A percentile compares a stretch with the other conserved stretches of the same genome.
These are phyloP conservation scores for Sphecodes monilicornis DNA, from an alignment of 2,888 invertebrate genomes.

Conservation along the genomic window DNA sequence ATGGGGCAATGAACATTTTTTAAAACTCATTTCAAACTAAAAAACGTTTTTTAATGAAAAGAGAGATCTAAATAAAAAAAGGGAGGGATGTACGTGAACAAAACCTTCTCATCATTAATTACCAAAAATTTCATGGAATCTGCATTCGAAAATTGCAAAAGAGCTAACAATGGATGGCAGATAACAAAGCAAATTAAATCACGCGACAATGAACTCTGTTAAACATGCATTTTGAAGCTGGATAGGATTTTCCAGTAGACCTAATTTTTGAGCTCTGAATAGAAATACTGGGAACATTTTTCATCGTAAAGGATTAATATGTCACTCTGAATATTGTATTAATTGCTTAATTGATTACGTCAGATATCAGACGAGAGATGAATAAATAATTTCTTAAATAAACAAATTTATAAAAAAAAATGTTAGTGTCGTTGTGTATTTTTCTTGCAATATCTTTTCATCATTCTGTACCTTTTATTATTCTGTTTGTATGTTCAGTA, in stretches of 20 bases:
- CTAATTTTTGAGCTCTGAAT: neutral
- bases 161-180: neutral
- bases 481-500: neutral
- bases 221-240: neutral
- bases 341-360: neutral
- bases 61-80: neutral
- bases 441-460: neutral
- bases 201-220: neutral
- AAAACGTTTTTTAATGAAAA: neutral
- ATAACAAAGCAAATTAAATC: neutral
- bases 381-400: neutral
- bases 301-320: neutral
- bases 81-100: neutral
- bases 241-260: neutral
- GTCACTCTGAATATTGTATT: no score
- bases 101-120: neutral
- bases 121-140: neutral
- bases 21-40: neutral
- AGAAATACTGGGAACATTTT: neutral
- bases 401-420: neutral
- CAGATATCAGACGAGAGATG: neutral
- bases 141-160: neutral
- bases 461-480: neutral
- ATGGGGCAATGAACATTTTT: neutral
- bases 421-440: neutral